Evolutionary conservation across 2,797 vertebrate genomes (phyloP).

Genomic region (Pseudochirops cupreus): DNA sequence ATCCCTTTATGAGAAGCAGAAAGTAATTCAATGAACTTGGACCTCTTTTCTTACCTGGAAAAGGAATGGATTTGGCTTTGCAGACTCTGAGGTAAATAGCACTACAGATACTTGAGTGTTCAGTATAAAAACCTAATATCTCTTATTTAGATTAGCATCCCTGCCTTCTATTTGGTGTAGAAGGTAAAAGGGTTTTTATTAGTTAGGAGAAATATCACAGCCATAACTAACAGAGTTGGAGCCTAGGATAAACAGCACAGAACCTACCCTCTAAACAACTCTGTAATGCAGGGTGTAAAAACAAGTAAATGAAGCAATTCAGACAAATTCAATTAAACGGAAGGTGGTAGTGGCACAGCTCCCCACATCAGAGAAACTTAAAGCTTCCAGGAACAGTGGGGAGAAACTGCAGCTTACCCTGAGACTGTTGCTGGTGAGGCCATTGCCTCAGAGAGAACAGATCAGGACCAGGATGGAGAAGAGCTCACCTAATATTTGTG

Average conservation of each 20-base stretch:
- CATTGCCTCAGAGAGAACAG: not conserved
- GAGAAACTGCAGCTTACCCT: not conserved
- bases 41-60: not conserved
- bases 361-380: not conserved
- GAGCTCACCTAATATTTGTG: not conserved
- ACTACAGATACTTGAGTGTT: not conserved
- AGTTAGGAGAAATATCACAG: not conserved
- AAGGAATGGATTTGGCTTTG: not conserved
- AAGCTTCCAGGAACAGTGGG: not conserved
- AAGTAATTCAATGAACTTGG: not conserved
- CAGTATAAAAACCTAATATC: not conserved
- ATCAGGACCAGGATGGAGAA: not conserved
- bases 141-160: not conserved
- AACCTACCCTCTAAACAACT: not conserved
- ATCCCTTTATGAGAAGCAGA: too few relatives aligned
- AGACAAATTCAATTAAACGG: not conserved
- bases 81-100: not conserved
- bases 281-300: not conserved
- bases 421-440: not conserved
- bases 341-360: not conserved
- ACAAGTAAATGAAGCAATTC: not conserved
- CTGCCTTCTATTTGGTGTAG: not conserved
- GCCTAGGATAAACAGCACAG: not conserved
- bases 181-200: not conserved
- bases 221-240: not conserved